Percentiles rank a stretch among this genome's conserved stretches.
phyloP scores from a whole-genome alignment of 2,888 invertebrate genomes.

The Terebella lapidaria region DNA sequence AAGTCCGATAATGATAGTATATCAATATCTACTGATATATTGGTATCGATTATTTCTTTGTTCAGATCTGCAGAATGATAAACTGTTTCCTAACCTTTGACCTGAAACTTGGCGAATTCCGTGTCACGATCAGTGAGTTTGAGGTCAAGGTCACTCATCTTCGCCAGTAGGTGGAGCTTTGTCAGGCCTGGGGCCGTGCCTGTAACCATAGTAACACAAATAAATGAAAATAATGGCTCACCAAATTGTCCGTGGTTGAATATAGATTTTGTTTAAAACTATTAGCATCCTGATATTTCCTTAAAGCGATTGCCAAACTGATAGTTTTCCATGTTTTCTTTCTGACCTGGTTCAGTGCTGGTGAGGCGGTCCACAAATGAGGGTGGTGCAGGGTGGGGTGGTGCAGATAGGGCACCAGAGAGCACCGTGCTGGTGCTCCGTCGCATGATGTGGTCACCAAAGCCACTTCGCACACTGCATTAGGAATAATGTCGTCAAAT shows the following conservation, averaged over 20 bases:
- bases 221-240: too few species aligned
- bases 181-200: constrained; percentile 62
- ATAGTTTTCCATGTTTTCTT: too few species aligned
- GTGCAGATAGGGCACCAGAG: constrained; percentile 7
- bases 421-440: constrained; percentile 22
- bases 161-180: constrained; percentile 69
- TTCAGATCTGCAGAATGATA: too few species aligned
- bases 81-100: constrained; percentile 54
- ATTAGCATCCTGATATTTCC: too few species aligned
- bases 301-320: too few species aligned
- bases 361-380: constrained; percentile 11
- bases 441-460: constrained; percentile 7
- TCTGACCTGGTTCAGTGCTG: too few species aligned
- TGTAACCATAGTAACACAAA: not conserved
- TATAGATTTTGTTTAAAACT: too few species aligned
- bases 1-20: too few species aligned
- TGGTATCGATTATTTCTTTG: too few species aligned
- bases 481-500: not conserved
- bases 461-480: not conserved
- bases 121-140: constrained; percentile 69
- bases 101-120: constrained; percentile 65
- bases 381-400: constrained; percentile 8
- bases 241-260: too few species aligned
- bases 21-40: too few species aligned
- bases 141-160: constrained; percentile 63